Percentiles rank a stretch among this genome's conserved stretches.
Evolutionary conservation across 2,113 vertebrate species (phyloP).

Genomic region (Sebastes schlegelii): DNA sequence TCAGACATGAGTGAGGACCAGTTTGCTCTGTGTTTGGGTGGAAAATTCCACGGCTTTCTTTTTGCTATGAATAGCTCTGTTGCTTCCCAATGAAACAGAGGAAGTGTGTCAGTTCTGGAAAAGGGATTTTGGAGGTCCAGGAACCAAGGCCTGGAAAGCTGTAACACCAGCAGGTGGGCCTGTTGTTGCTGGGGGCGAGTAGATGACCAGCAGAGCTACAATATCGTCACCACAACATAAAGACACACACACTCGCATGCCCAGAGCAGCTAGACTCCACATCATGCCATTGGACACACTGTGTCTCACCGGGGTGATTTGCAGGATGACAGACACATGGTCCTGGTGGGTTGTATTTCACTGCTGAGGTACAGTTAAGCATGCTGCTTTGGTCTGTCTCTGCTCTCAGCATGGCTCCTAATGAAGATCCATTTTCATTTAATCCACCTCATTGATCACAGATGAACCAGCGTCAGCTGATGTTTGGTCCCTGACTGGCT

Average conservation of each 20-base stretch:
- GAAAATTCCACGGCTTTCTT: slow-evolving; percentile 72
- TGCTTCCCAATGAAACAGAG: slow-evolving; percentile 22
- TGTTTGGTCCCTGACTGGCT: slow-evolving; percentile 19
- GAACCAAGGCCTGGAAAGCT: slow-evolving; percentile 39
- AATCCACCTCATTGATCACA: slow-evolving; percentile 51
- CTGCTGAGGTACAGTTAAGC: slow-evolving; percentile 62
- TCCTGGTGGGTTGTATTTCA: slow-evolving; percentile 63
- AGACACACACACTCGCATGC: slow-evolving; percentile 3
- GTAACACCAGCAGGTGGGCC: slow-evolving; percentile 61
- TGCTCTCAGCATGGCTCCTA: slow-evolving; percentile 17
- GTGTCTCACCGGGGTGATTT: slow-evolving; percentile 31
- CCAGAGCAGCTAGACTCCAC: slow-evolving; percentile 1
- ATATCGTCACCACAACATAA: slow-evolving; percentile 13
- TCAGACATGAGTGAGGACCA: slow-evolving; percentile 45
- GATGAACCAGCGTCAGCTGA: slow-evolving; percentile 45
- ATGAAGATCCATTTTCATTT: slow-evolving; percentile 59
- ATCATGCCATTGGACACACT: slow-evolving; percentile 4
- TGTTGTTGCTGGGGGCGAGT: slow-evolving; percentile 36
- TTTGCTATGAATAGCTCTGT: slow-evolving; percentile 64
- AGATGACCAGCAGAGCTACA: slow-evolving; percentile 37
- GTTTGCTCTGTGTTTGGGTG: slow-evolving; percentile 52
- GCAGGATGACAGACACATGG: slow-evolving; percentile 21
- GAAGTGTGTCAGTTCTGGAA: slow-evolving; percentile 49
- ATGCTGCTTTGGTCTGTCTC: slow-evolving; percentile 43
- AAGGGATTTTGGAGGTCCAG: slow-evolving; percentile 55